phyloP scores from a whole-genome alignment of 2,113 vertebrate genomes.

The Trogon melanurus region DNA sequence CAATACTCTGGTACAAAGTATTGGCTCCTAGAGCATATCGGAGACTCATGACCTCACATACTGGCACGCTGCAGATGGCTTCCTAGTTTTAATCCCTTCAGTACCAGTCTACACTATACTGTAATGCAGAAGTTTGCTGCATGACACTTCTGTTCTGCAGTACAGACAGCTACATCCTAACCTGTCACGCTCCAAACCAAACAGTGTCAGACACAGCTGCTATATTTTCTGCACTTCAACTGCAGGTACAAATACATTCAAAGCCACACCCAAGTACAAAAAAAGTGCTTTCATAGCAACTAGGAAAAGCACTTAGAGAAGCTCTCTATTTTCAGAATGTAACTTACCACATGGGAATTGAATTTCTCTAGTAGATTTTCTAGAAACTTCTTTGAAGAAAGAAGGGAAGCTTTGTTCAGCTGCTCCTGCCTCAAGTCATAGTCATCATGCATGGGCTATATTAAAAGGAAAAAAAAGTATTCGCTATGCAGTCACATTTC shows the following conservation, averaged over 20 bases:
- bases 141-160: background rate
- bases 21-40: background rate
- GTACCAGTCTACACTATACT: accelerated
- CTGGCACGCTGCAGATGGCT: background rate
- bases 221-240: background rate
- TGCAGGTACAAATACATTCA: background rate
- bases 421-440: slow-evolving; percentile 98
- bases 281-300: background rate
- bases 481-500: background rate
- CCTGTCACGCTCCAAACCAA: background rate
- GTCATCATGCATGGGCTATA: slow-evolving; percentile 97
- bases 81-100: background rate
- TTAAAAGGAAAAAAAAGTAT: background rate
- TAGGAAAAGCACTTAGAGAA: background rate
- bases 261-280: background rate
- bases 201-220: background rate
- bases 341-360: slow-evolving; percentile 94
- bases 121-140: background rate
- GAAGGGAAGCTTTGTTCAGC: slow-evolving; percentile 97
- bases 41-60: background rate
- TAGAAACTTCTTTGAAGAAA: slow-evolving; percentile 98
- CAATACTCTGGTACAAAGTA: background rate
- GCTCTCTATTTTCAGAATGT: background rate
- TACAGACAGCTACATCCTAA: background rate
- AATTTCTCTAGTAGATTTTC: slow-evolving; percentile 98